A percentile compares a stretch with the other conserved stretches of the same genome.
Evolutionary conservation across 2,888 invertebrate species (phyloP).

Genomic region (Hermaeophaga mercurialis): DNA sequence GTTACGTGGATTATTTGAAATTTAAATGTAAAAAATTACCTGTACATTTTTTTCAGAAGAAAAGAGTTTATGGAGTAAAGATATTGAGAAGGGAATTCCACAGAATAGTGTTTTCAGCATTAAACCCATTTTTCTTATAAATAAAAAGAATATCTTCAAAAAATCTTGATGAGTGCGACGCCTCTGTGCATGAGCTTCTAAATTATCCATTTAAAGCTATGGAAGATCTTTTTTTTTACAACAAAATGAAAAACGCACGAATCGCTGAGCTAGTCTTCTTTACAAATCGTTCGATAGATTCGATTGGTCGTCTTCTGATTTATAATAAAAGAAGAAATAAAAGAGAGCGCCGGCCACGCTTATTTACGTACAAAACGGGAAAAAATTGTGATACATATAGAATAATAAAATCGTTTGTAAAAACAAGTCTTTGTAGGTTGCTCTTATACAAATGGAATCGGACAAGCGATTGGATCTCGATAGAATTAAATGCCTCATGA

Average conservation of each 20-base stretch:
- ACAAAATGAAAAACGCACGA: slow-evolving; percentile 33
- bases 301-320: slow-evolving; percentile 38
- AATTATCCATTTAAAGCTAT: slow-evolving; percentile 39
- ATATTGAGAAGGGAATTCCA: no score
- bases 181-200: slow-evolving; percentile 32
- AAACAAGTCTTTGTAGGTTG: slow-evolving; percentile 12
- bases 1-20: no score
- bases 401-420: slow-evolving; percentile 17
- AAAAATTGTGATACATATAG: slow-evolving; percentile 21
- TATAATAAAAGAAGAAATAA: slow-evolving; percentile 24
- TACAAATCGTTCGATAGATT: slow-evolving; percentile 39
- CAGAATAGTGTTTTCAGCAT: no score
- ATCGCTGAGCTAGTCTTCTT: slow-evolving; percentile 39
- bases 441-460: slow-evolving; percentile 19
- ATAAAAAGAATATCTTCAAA: no score
- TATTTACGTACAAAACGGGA: slow-evolving; percentile 30
- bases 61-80: no score
- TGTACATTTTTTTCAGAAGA: no score
- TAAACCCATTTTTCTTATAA: no score
- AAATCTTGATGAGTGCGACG: no score
- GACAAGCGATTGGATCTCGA: slow-evolving; percentile 5
- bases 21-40: no score
- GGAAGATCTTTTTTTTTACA: slow-evolving; percentile 29
- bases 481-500: slow-evolving; percentile 10
- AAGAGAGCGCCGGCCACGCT: slow-evolving; percentile 26